Conservation (phyloP, 2,113 vertebrate species). For the Phodopus roborovskii region DNA sequence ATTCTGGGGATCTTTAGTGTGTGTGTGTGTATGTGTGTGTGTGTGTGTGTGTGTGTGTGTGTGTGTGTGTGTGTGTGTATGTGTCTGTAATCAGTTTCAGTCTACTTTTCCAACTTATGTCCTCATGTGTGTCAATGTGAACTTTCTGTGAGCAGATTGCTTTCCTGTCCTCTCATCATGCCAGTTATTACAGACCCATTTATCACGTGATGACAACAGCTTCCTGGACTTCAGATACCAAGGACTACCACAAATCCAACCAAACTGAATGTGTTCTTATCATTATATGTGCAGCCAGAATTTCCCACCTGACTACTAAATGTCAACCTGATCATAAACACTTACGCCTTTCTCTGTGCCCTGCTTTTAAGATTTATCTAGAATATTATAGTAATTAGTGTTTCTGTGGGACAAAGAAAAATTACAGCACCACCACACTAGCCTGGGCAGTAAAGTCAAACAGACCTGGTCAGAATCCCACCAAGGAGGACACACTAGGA, state of each 20-base stretch:
- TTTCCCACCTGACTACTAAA: not conserved
- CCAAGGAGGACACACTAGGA: too few species aligned
- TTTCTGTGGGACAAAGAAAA: slow-evolving; percentile 1
- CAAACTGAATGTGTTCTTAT: not conserved
- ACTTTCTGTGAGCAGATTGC: not conserved
- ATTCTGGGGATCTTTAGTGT: not conserved
- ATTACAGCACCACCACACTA: not conserved
- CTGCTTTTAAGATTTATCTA: not conserved
- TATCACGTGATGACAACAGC: not conserved
- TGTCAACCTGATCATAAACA: not conserved
- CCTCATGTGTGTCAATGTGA: not conserved
- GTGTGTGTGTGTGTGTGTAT: too few species aligned
- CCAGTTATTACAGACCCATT: not conserved
- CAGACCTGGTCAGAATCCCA: not conserved
- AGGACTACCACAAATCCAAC: not conserved
- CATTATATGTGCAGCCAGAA: not conserved
- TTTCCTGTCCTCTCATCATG: not conserved
- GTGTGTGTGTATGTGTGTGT: too few species aligned
- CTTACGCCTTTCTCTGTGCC: not conserved
- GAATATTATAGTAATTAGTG: not conserved
- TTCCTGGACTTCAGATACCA: not conserved
- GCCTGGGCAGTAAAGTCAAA: not conserved
- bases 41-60: too few species aligned
- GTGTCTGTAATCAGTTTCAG: too few species aligned
- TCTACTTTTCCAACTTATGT: not conserved